Percentiles rank a stretch among this genome's conserved stretches.
phyloP scores from a whole-genome alignment of 2,797 vertebrate genomes.

The Sebastolobus altivelis region DNA sequence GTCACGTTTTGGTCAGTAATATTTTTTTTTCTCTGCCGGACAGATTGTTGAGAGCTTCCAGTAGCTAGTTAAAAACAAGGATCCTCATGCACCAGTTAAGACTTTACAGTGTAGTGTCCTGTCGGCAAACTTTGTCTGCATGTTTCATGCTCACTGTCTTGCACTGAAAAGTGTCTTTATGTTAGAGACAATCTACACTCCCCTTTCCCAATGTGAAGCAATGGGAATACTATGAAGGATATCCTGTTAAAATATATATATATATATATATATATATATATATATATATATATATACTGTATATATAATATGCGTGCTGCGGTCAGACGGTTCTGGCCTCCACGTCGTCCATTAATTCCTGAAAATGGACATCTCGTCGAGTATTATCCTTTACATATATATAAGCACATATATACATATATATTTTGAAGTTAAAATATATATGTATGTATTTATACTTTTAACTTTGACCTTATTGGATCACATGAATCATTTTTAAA shows the following conservation, averaged over 20 bases:
- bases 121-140: slow-evolving; percentile 5
- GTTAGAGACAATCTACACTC: slow-evolving; percentile 44
- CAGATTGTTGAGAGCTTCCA: slow-evolving; percentile 9
- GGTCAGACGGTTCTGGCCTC: too few relatives aligned
- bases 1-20: slow-evolving; percentile 42
- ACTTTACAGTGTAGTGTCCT: slow-evolving; percentile 1
- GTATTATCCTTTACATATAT: too few relatives aligned
- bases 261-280: neutral
- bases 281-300: too few relatives aligned
- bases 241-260: neutral
- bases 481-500: slow-evolving; percentile 11
- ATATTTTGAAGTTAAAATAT: neutral
- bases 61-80: neutral
- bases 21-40: neutral
- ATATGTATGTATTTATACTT: neutral
- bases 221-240: neutral
- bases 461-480: neutral
- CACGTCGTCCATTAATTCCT: too few relatives aligned
- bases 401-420: neutral
- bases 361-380: too few relatives aligned
- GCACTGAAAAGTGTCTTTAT: slow-evolving; percentile 7
- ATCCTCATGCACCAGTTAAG: neutral
- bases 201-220: neutral
- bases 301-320: too few relatives aligned
- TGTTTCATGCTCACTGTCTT: slow-evolving; percentile 24